A percentile compares a stretch with the other conserved stretches of the same genome.
Conservation (phyloP, 2,888 invertebrate species). For the Allacma fusca region DNA sequence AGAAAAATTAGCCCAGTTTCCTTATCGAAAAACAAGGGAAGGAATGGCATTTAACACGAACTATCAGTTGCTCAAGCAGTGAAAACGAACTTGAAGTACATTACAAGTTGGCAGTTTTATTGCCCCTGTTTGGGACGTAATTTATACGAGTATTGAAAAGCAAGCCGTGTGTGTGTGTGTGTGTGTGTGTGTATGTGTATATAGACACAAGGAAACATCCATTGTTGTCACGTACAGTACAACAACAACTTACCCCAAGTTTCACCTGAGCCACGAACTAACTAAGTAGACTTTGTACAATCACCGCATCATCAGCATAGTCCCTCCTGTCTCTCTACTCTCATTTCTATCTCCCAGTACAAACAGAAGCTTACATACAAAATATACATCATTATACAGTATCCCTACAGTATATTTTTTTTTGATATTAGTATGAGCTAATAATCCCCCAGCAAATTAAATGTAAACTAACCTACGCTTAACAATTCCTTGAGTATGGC, state of each 20-base stretch:
- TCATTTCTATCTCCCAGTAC: no score
- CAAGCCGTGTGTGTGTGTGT: background rate
- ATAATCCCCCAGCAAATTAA: no score
- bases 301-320: no score
- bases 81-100: slow-evolving; percentile 40
- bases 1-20: slow-evolving; percentile 52
- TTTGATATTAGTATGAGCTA: no score
- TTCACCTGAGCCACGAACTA: background rate
- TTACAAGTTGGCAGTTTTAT: slow-evolving; percentile 57
- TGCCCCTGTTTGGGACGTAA: slow-evolving; percentile 57
- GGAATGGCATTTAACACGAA: slow-evolving; percentile 45
- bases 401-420: no score
- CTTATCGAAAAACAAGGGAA: slow-evolving; percentile 49
- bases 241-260: background rate
- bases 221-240: background rate
- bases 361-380: no score
- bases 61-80: slow-evolving; percentile 16
- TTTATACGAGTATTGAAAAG: slow-evolving; percentile 54
- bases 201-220: background rate
- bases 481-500: no score
- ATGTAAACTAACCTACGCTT: no score
- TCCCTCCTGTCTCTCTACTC: no score
- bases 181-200: background rate
- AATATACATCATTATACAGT: no score
- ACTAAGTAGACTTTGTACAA: no score